Evolutionary conservation across 2,888 invertebrate species (phyloP), one percentile per base, ranked within the genome.

Genomic region (Epinotia nisella): DNA sequence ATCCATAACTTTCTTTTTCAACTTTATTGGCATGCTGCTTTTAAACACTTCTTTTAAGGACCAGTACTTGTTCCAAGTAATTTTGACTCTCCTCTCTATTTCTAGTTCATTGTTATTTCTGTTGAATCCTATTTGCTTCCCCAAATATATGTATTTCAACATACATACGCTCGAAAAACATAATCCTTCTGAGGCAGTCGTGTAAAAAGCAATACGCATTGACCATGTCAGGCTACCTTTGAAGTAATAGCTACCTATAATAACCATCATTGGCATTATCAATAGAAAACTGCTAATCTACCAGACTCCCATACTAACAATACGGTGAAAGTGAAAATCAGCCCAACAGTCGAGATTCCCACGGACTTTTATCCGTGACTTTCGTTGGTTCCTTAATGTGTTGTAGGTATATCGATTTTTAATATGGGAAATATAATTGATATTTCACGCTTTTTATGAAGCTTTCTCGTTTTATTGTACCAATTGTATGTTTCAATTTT

Each of bases 261-360:
- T n/a, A 49, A 13, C 24, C 11, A 56, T 21, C 19, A 55, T 24
- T 56, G 15, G 15, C 15, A 21, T 56, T 56, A 9, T 41, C 9
- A 11, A 66, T 66, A 66, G 66, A 66, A 66, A 56, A 39, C 41
- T 55, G 21, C 39, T 56, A 41, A 66, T 41, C 35, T 59, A 35
- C 11, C 39, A 66, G 11, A 21, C n/a, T 66, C 55, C 24, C 66
- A 66, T 35, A 21, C 55, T 51, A 51, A 65, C 56, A 64, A 21
- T 64, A 58, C 55, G 13, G 55, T 29, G 67, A 61, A 55, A 71
- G 76, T 71, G 75, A 74, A 75, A 75, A 13, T 39, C 17, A 29
- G 11, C 39, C n/a, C n/a, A 35, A 45, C 24, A 24, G 24, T n/a
- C 29, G 13, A 15, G 3, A 19, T 72, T 67, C 67, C 24, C 61